A percentile compares a stretch with the other conserved stretches of the same genome.
Conservation (phyloP, 1,140 invertebrate genomes). For the Drosophila tropicalis region DNA sequence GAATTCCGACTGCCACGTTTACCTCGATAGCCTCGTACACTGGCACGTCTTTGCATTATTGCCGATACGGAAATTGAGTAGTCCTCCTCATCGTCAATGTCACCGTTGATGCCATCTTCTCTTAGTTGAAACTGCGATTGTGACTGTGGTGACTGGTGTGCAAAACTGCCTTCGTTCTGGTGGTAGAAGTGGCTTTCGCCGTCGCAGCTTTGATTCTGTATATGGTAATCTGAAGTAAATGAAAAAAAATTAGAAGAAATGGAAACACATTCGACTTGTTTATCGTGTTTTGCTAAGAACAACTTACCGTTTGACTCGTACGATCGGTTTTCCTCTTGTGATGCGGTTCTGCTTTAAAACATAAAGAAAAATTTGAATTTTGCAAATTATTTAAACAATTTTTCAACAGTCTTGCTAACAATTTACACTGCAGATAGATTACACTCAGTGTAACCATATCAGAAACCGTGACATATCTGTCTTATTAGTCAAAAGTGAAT, state of each 20-base stretch:
- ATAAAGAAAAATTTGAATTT: too few relatives aligned
- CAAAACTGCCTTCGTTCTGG: conserved; percentile 40
- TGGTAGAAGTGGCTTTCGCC: conserved; percentile 49
- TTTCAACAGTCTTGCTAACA: too few relatives aligned
- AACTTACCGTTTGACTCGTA: conserved; percentile 64
- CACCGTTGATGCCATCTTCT: conserved; percentile 54
- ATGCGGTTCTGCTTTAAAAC: conserved; percentile 55
- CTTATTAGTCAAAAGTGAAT: too few relatives aligned
- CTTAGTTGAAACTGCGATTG: conserved; percentile 15
- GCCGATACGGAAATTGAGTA: conserved; percentile 92
- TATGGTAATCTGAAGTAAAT: conserved; percentile 57
- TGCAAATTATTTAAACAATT: too few relatives aligned
- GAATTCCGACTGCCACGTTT: conserved; percentile 84
- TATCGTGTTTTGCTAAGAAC: neutral
- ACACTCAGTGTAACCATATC: too few relatives aligned
- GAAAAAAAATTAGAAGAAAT: neutral
- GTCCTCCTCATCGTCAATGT: conserved; percentile 87
- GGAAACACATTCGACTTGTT: neutral
- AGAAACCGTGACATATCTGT: too few relatives aligned
- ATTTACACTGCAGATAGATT: too few relatives aligned
- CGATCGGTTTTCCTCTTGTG: conserved; percentile 66
- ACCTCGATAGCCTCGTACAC: conserved; percentile 86
- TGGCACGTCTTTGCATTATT: conserved; percentile 90
- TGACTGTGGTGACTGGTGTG: conserved; percentile 18
- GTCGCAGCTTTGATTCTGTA: conserved; percentile 68